Percentiles rank a stretch among this genome's conserved stretches.
Conservation (phyloP, 2,888 invertebrate species). For the Charanyca ferruginea region DNA sequence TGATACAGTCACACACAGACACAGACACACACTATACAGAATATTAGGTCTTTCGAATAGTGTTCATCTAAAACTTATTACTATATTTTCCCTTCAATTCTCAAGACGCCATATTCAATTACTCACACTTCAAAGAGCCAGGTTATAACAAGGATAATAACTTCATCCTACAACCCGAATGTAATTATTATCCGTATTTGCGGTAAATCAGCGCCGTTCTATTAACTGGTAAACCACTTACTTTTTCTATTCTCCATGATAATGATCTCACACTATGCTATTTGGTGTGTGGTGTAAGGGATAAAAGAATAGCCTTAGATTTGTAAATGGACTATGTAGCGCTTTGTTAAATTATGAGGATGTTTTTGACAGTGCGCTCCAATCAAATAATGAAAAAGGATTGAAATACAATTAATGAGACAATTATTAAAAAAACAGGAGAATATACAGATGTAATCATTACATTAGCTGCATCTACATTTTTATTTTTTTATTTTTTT, state of each 20-base stretch:
- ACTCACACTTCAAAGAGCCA: slow-evolving; percentile 12
- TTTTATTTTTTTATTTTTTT: too few relatives aligned
- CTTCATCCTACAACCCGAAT: slow-evolving; percentile 30
- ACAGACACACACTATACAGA: too few relatives aligned
- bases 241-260: slow-evolving; percentile 66
- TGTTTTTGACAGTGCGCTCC: too few relatives aligned
- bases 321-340: too few relatives aligned
- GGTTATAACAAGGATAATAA: slow-evolving; percentile 40
- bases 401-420: too few relatives aligned
- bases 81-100: background rate
- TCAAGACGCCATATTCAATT: slow-evolving; percentile 23
- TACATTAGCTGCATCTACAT: too few relatives aligned
- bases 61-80: background rate
- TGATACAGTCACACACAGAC: too few relatives aligned
- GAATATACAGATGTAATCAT: too few relatives aligned
- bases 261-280: slow-evolving; percentile 59
- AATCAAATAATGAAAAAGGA: too few relatives aligned
- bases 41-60: too few relatives aligned
- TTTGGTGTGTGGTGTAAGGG: slow-evolving; percentile 30
- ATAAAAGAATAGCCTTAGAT: slow-evolving; percentile 3
- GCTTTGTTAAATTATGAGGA: too few relatives aligned
- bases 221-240: slow-evolving; percentile 66
- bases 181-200: slow-evolving; percentile 45
- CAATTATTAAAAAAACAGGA: too few relatives aligned
- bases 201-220: slow-evolving; percentile 40